phyloP scores from a whole-genome alignment of 2,888 invertebrate species.

The Drosophila robusta region DNA sequence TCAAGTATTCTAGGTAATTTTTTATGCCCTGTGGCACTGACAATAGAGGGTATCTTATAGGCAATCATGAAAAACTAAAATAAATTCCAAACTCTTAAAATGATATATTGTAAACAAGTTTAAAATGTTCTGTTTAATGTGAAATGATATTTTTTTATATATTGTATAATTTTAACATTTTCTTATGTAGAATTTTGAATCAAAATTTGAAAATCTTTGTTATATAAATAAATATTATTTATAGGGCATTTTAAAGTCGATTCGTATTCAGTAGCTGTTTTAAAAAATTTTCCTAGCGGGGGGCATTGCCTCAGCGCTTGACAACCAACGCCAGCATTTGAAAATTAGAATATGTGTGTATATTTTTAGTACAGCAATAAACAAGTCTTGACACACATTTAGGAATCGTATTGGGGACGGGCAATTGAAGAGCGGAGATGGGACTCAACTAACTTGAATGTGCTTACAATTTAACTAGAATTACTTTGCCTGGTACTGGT shows the following conservation, averaged over 20 bases:
- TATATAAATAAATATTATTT: background rate
- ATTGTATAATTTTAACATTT: too few species aligned
- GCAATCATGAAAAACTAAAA: too few species aligned
- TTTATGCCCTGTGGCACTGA: background rate
- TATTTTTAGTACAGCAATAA: constrained; percentile 22
- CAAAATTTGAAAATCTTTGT: background rate
- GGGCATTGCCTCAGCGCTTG: constrained; percentile 25
- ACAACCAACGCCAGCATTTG: constrained; percentile 25
- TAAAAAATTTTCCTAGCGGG: constrained; percentile 17
- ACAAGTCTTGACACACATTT: constrained; percentile 19
- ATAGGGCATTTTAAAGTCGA: constrained; percentile 1
- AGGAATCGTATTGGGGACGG: background rate
- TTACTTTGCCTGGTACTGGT: background rate
- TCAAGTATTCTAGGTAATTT: too few species aligned
- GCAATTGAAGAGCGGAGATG: background rate
- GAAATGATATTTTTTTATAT: too few species aligned
- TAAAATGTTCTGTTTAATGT: too few species aligned
- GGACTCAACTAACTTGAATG: background rate
- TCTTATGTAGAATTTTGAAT: too few species aligned
- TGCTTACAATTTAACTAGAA: background rate
- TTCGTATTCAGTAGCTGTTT: background rate
- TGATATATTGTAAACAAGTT: background rate
- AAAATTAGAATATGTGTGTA: constrained; percentile 26
- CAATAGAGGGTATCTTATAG: too few species aligned
- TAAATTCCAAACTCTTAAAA: too few species aligned